Conservation (phyloP, 2,797 vertebrate genomes). For the Esox lucius region DNA sequence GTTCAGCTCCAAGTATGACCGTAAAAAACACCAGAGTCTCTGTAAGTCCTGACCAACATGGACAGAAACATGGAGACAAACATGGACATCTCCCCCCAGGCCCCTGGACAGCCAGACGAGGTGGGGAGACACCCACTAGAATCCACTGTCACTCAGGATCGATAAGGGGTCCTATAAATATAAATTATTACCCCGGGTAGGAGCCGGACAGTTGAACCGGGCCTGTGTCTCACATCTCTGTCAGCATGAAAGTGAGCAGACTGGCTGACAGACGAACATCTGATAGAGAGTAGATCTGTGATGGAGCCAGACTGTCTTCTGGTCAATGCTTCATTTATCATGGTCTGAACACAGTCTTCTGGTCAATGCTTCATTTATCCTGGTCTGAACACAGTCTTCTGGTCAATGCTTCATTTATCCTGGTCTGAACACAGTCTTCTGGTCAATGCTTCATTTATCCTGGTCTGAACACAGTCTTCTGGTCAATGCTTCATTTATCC, state of each 20-base stretch:
- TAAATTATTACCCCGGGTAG: conserved; percentile 27
- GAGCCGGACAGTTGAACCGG: conserved; percentile 17
- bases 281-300: background rate
- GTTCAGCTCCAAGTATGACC: background rate
- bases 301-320: conserved; percentile 10
- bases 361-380: background rate
- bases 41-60: conserved; percentile 9
- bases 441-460: conserved; percentile 64
- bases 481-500: background rate
- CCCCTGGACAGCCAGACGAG: background rate
- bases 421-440: conserved; percentile 22
- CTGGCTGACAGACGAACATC: conserved; percentile 4
- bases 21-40: background rate
- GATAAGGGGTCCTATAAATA: conserved; percentile 30
- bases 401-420: background rate
- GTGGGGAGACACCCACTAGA: background rate
- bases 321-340: conserved; percentile 63
- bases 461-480: conserved; percentile 46
- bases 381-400: background rate
- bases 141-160: conserved; percentile 19
- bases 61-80: no score
- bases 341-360: conserved; percentile 47
- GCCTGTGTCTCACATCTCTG: conserved; percentile 33
- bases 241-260: conserved; percentile 34
- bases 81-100: background rate